These are phyloP conservation scores for Drosophila tristis DNA, from an alignment of 1,140 invertebrate genomes.

Conservation along the genomic window DNA sequence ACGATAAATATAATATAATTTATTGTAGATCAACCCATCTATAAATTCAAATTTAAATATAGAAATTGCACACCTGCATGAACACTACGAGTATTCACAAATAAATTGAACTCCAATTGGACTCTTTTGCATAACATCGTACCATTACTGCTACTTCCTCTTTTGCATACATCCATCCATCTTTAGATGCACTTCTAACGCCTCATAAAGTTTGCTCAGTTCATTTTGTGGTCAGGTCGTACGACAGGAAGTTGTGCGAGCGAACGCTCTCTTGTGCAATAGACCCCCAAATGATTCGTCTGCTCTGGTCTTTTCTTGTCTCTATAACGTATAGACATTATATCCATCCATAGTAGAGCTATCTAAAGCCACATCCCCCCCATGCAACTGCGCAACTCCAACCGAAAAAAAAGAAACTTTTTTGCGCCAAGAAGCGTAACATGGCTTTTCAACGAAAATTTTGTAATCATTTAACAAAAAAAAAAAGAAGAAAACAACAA, in stretches of 20 bases:
- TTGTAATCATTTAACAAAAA: slow-evolving; percentile 80
- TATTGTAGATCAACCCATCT: no score
- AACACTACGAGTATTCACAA: no score
- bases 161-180: slow-evolving; percentile 1
- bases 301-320: slow-evolving; percentile 26
- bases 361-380: slow-evolving; percentile 32
- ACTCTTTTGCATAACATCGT: no score
- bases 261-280: slow-evolving; percentile 61
- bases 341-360: slow-evolving; percentile 43
- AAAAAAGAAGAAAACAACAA: slow-evolving; percentile 11
- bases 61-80: no score
- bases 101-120: no score
- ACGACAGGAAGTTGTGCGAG: slow-evolving; percentile 63
- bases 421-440: slow-evolving; percentile 81
- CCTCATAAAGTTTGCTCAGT: slow-evolving; percentile 33
- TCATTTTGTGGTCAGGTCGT: slow-evolving; percentile 15
- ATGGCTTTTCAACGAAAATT: slow-evolving; percentile 80
- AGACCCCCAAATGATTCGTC: slow-evolving; percentile 35
- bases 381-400: slow-evolving; percentile 72
- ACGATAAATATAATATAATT: no score
- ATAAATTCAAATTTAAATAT: no score
- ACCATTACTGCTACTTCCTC: no score
- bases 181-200: slow-evolving; percentile 28
- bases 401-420: slow-evolving; percentile 66
- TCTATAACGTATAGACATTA: slow-evolving; percentile 53